Conservation (phyloP, 2,113 vertebrate genomes). For the Dunckerocampus dactyliophorus region DNA sequence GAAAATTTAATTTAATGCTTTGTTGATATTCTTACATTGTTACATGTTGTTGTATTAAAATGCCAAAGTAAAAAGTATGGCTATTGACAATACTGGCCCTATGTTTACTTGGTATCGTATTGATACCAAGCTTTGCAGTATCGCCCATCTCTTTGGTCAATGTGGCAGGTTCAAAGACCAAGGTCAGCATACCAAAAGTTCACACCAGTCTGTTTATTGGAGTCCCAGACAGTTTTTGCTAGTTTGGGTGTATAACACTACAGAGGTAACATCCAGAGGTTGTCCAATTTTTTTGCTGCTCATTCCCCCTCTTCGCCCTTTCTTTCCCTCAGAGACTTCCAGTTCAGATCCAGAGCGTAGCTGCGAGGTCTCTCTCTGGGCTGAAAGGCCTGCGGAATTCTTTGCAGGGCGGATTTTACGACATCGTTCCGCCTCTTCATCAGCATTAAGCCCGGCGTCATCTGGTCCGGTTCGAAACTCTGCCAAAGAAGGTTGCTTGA, state of each 20-base stretch:
- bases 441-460: conserved; percentile 74
- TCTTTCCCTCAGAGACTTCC: conserved; percentile 26
- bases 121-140: too few species aligned
- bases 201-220: not conserved
- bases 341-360: conserved; percentile 29
- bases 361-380: conserved; percentile 50
- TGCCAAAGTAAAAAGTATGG: too few species aligned
- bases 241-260: conserved; percentile 28
- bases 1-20: too few species aligned
- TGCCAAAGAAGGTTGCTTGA: conserved; percentile 17
- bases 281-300: conserved; percentile 3
- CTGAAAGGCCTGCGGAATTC: conserved; percentile 25
- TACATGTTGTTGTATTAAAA: too few species aligned
- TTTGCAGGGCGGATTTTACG: conserved; percentile 34
- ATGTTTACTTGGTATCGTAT: too few species aligned
- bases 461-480: conserved; percentile 38
- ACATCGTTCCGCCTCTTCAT: conserved; percentile 75
- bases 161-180: too few species aligned
- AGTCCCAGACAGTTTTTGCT: conserved; percentile 5
- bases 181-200: too few species aligned
- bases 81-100: too few species aligned
- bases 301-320: conserved; percentile 19
- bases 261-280: conserved; percentile 9
- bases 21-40: too few species aligned
- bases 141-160: too few species aligned